Conservation (phyloP, 2,888 invertebrate species). For the Steinernema carpocapsae region DNA sequence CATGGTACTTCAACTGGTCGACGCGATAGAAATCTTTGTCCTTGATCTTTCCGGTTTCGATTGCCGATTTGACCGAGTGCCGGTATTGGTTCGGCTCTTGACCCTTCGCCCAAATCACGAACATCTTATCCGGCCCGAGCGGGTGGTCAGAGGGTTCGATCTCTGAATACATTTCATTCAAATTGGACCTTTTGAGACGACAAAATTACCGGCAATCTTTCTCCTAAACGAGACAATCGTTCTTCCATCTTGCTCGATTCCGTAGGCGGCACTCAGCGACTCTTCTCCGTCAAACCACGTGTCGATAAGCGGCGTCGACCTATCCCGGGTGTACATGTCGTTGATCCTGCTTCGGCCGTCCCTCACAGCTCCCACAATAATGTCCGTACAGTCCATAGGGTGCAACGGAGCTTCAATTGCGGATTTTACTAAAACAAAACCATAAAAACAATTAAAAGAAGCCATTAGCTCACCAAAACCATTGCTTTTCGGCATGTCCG, state of each 20-base stretch:
- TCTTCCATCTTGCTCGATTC: slow-evolving; percentile 58
- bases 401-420: slow-evolving; percentile 61
- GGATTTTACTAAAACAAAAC: slow-evolving; percentile 49
- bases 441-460: background rate
- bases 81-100: slow-evolving; percentile 47
- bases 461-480: slow-evolving; percentile 49
- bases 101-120: slow-evolving; percentile 63
- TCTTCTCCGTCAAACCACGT: slow-evolving; percentile 64
- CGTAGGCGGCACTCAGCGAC: slow-evolving; percentile 62
- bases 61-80: slow-evolving; percentile 48
- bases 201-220: slow-evolving; percentile 38
- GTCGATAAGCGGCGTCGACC: slow-evolving; percentile 64
- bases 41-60: slow-evolving; percentile 40
- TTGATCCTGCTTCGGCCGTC: slow-evolving; percentile 55
- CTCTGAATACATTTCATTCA: slow-evolving; percentile 54
- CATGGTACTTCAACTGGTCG: slow-evolving; percentile 48
- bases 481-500: slow-evolving; percentile 56
- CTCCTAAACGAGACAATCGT: slow-evolving; percentile 64
- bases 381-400: slow-evolving; percentile 66
- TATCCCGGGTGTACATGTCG: slow-evolving; percentile 66
- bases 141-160: slow-evolving; percentile 68
- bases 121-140: slow-evolving; percentile 59
- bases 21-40: slow-evolving; percentile 43
- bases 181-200: too few species aligned
- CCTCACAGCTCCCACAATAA: slow-evolving; percentile 57